phyloP scores from a whole-genome alignment of 2,888 invertebrate species.

The Tyria jacobaeae region DNA sequence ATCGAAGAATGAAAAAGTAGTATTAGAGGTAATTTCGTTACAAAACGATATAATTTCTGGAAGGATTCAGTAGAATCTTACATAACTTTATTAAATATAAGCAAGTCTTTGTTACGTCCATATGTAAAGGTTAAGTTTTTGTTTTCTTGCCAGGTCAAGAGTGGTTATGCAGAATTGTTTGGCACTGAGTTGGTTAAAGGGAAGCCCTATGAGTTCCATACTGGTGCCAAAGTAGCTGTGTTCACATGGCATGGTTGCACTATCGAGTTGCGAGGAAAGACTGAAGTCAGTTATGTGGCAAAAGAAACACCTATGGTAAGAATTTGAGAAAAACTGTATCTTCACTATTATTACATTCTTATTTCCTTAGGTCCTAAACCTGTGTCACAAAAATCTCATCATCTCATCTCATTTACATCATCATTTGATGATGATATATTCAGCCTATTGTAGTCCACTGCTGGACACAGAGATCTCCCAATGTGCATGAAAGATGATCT shows the following conservation, averaged over 20 bases:
- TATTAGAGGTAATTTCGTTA: slow-evolving; percentile 88
- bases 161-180: slow-evolving; percentile 97
- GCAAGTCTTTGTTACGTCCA: background rate
- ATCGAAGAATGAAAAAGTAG: slow-evolving; percentile 93
- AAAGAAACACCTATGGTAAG: slow-evolving; percentile 98
- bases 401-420: no score
- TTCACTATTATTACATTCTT: background rate
- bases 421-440: no score
- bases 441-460: no score
- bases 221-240: slow-evolving; percentile 97
- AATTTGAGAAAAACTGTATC: background rate
- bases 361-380: background rate
- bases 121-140: slow-evolving; percentile 29
- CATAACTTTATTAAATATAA: background rate
- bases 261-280: slow-evolving; percentile 94
- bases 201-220: slow-evolving; percentile 95
- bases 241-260: slow-evolving; percentile 98
- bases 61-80: background rate
- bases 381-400: background rate
- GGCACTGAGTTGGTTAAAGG: slow-evolving; percentile 98
- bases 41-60: background rate
- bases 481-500: no score
- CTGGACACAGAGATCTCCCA: no score
- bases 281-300: slow-evolving; percentile 97
- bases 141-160: slow-evolving; percentile 88